phyloP scores from a whole-genome alignment of 2,888 invertebrate genomes.

The Esperia sulphurella region DNA sequence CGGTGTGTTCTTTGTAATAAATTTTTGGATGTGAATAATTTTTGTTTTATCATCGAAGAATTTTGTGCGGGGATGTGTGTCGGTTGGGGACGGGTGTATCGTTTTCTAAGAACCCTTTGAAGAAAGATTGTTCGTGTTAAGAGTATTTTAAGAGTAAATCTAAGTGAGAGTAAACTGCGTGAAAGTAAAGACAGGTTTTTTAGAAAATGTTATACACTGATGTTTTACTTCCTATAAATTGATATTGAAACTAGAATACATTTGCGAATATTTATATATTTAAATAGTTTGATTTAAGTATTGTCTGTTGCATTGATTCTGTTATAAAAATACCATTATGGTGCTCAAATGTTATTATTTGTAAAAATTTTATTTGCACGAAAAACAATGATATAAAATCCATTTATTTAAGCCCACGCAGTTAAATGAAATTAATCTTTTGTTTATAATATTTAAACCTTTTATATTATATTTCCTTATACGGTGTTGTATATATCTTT shows the following conservation, averaged over 20 bases:
- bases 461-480: not conserved
- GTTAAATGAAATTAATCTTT: not conserved
- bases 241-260: slow-evolving; percentile 4
- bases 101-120: slow-evolving; percentile 14
- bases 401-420: too few relatives aligned
- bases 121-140: slow-evolving; percentile 6
- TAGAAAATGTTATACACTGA: slow-evolving; percentile 12
- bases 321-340: slow-evolving; percentile 28
- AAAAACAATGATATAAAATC: not conserved
- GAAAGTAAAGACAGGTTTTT: slow-evolving; percentile 8
- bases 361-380: slow-evolving; percentile 8
- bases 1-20: slow-evolving; percentile 53
- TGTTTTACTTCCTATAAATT: slow-evolving; percentile 7
- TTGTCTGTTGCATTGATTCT: slow-evolving; percentile 1
- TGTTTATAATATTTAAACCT: too few relatives aligned
- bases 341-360: slow-evolving; percentile 53
- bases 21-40: slow-evolving; percentile 36
- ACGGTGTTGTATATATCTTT: slow-evolving; percentile 17
- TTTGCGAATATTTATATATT: not conserved
- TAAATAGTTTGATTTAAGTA: not conserved
- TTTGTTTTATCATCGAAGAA: slow-evolving; percentile 30
- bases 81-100: slow-evolving; percentile 11
- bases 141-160: slow-evolving; percentile 6
- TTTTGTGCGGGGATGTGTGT: slow-evolving; percentile 17
- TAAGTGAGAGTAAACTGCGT: slow-evolving; percentile 6